Conservation (phyloP, 2,113 vertebrate species). For the Melospiza georgiana region DNA sequence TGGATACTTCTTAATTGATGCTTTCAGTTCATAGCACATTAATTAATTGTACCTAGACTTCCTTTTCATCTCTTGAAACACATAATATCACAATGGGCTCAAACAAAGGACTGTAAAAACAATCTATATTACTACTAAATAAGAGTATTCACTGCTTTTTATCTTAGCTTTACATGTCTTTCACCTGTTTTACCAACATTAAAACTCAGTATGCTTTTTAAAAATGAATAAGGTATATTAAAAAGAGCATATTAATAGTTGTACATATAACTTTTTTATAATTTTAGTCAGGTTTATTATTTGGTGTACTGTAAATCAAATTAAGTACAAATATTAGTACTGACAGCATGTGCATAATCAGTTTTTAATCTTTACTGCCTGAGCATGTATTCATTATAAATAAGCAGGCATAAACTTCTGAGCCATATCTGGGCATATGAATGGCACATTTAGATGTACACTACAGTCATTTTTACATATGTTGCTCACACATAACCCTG, state of each 20-base stretch:
- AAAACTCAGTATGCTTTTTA: constrained; percentile 60
- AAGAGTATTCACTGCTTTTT: constrained; percentile 59
- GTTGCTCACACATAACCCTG: constrained; percentile 17
- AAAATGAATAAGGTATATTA: constrained; percentile 56
- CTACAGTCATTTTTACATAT: constrained; percentile 36
- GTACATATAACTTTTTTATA: constrained; percentile 48
- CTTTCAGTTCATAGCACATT: constrained; percentile 69
- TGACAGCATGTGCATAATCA: constrained; percentile 63
- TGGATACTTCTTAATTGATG: constrained; percentile 72
- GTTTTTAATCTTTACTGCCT: constrained; percentile 67
- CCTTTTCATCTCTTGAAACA: constrained; percentile 64
- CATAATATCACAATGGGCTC: constrained; percentile 12
- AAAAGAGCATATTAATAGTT: constrained; percentile 57
- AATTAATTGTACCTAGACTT: constrained; percentile 81
- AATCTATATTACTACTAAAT: constrained; percentile 58
- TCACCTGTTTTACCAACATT: constrained; percentile 68
- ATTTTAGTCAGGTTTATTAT: constrained; percentile 66
- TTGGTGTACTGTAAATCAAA: constrained; percentile 68
- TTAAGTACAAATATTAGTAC: constrained; percentile 75
- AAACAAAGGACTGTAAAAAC: constrained; percentile 30
- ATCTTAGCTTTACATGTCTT: constrained; percentile 57
- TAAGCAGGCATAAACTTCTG: constrained; percentile 24
- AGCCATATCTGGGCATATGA: constrained; percentile 30
- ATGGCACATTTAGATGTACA: constrained; percentile 24
- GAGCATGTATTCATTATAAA: constrained; percentile 45